Evolutionary conservation across 2,113 vertebrate species (phyloP), one percentile per base, ranked within the genome.

Genomic region (Sorex araneus): DNA sequence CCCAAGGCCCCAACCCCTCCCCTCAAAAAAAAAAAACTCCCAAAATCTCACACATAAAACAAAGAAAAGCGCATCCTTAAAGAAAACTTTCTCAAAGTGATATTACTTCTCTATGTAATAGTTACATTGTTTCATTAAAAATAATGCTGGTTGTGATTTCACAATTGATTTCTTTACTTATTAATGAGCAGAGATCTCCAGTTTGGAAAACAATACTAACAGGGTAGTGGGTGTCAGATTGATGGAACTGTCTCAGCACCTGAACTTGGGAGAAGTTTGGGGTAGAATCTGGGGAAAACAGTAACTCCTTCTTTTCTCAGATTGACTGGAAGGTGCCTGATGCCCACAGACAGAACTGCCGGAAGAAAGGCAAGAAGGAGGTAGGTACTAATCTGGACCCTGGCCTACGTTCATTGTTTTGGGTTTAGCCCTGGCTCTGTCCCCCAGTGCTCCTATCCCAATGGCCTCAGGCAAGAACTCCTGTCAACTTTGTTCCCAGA

Each of bases 321-420:
- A 98, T 99, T 89, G 82, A 96, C 67, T 99, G 99, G 99, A 97
- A 96, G n/a, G 98, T 98, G 34, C 97, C 98, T 0, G 97, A 98
- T 40, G 97, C 97, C 30, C 98, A 98, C 90, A 98, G 96, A 95
- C 96, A 47, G 32, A 98, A 97, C 34, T 99, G 99, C 93, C 98
- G 97, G 84, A 97, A 94, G 19, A 99, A 99, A 89, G 99, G 99
- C 94, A 99, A 99, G 94, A 98, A 97, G 2, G 97, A 99, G 98
- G 99, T 98, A 96, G 78, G 97, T 97, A 12, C 81, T 74, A 54
- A 67, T 19, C 64, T 12, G 3, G 30, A 36, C 10, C 66, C 23
- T 71, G 47, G 74, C 30, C 69, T 21, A 27, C 64, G 47, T 70
- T 67, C 8, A 0, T 13, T 74, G 66, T 69, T 27, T 12, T 75